These are phyloP conservation scores for Hydrolagus affinis DNA, from an alignment of 2,113 vertebrate genomes.

Conservation along the genomic window DNA sequence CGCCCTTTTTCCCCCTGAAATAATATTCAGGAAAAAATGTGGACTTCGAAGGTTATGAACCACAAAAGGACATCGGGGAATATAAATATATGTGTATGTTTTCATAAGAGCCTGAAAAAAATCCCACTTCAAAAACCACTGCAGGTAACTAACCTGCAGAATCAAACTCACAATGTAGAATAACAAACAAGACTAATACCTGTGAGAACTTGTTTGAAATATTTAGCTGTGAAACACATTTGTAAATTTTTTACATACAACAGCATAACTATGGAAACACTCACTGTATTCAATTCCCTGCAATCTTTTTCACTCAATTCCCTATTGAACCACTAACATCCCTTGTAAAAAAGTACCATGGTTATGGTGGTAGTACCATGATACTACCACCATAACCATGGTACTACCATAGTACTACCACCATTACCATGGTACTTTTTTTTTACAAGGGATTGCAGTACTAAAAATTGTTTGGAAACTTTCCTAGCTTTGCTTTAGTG, in stretches of 20 bases:
- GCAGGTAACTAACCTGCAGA: background rate
- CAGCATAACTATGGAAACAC: background rate
- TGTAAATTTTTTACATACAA: background rate
- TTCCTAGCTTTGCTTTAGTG: background rate
- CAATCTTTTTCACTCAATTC: background rate
- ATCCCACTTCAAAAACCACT: background rate
- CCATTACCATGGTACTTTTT: too few relatives aligned
- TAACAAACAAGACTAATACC: background rate
- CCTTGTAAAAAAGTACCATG: too few relatives aligned
- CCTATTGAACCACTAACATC: background rate
- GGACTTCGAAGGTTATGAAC: background rate
- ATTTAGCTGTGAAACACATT: background rate
- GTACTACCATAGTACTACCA: too few relatives aligned
- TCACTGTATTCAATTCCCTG: background rate
- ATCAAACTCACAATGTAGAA: background rate
- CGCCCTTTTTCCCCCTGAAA: background rate
- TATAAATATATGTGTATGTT: background rate
- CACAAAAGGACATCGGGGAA: background rate
- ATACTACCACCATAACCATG: too few relatives aligned
- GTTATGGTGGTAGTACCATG: too few relatives aligned
- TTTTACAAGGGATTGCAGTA: too few relatives aligned
- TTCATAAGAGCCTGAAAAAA: background rate
- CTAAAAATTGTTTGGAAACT: background rate
- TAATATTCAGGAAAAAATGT: background rate
- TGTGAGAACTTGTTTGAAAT: background rate